phyloP scores from a whole-genome alignment of 1,140 invertebrate genomes.

The Proctacanthus coquilletti region DNA sequence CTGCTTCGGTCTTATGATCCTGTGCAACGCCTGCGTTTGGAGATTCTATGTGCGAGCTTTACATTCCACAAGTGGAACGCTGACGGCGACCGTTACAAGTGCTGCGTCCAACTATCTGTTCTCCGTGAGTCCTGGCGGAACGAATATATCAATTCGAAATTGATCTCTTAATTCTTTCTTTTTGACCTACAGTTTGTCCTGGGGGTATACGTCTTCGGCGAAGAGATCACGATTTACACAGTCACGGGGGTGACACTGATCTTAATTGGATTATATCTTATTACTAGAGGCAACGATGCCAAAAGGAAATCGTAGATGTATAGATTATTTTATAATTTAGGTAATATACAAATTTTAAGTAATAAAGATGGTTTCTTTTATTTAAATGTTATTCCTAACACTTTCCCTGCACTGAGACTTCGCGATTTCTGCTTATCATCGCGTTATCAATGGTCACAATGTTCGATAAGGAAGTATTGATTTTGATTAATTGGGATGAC shows the following conservation, averaged over 20 bases:
- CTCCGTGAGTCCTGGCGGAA: conserved; percentile 30
- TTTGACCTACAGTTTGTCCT: conserved; percentile 23
- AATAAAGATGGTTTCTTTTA: conserved; percentile 1
- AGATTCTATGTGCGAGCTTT: conserved; percentile 40
- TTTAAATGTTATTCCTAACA: neutral
- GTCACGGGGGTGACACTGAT: conserved; percentile 17
- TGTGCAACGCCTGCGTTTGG: conserved; percentile 36
- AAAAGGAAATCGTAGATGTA: neutral
- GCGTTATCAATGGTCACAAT: neutral
- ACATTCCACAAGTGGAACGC: conserved; percentile 34
- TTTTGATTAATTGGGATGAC: no score
- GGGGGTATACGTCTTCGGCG: conserved; percentile 15
- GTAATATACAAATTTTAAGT: conserved; percentile 4
- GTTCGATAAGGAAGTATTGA: neutral
- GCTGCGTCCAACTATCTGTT: conserved; percentile 40
- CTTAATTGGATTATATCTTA: conserved; percentile 19
- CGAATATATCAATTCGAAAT: neutral
- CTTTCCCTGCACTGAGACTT: no score
- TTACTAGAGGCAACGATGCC: conserved; percentile 6
- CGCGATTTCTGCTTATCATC: neutral
- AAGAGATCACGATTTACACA: conserved; percentile 14
- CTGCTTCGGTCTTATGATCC: conserved; percentile 34
- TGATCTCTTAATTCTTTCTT: neutral
- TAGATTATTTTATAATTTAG: conserved; percentile 3
- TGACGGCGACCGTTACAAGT: conserved; percentile 37